phyloP scores from a whole-genome alignment of 2,888 invertebrate species.

The Tortricodes alternella region DNA sequence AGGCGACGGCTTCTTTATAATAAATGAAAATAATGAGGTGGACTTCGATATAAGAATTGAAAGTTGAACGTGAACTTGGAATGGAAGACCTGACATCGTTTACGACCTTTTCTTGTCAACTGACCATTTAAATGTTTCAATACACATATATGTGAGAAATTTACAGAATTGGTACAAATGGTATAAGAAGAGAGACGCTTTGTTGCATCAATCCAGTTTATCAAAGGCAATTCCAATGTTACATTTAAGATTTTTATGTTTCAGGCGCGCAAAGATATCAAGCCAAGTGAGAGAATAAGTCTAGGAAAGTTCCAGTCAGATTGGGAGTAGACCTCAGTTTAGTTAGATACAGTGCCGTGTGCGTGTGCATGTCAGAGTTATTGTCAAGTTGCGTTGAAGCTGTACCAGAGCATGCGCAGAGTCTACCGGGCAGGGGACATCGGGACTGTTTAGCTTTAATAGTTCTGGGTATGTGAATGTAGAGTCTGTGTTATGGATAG shows the following conservation, averaged over 20 bases:
- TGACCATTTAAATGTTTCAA: background rate
- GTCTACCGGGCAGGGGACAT: conserved; percentile 12
- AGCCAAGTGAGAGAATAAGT: conserved; percentile 8
- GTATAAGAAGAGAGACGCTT: background rate
- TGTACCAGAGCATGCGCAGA: conserved; percentile 23
- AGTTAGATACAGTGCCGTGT: conserved; percentile 8
- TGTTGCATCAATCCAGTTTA: background rate
- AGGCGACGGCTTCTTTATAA: conserved; percentile 50
- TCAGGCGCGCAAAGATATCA: conserved; percentile 3
- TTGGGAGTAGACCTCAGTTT: background rate
- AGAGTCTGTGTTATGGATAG: conserved; percentile 7
- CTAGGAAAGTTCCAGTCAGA: background rate
- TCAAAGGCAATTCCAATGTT: background rate
- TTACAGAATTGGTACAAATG: no score
- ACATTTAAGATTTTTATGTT: background rate
- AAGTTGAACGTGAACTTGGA: conserved; percentile 4
- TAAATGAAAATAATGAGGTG: conserved; percentile 29
- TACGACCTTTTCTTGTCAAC: background rate
- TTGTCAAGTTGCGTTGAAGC: conserved; percentile 12
- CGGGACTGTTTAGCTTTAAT: conserved; percentile 1
- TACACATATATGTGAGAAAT: no score
- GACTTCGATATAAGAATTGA: conserved; percentile 10
- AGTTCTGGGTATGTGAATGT: conserved; percentile 1
- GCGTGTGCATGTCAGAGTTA: conserved; percentile 10
- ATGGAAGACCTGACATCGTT: conserved; percentile 13